Evolutionary conservation across 2,888 invertebrate species (phyloP), one percentile per base, ranked within the genome.

Genomic region (Clostera curtula): DNA sequence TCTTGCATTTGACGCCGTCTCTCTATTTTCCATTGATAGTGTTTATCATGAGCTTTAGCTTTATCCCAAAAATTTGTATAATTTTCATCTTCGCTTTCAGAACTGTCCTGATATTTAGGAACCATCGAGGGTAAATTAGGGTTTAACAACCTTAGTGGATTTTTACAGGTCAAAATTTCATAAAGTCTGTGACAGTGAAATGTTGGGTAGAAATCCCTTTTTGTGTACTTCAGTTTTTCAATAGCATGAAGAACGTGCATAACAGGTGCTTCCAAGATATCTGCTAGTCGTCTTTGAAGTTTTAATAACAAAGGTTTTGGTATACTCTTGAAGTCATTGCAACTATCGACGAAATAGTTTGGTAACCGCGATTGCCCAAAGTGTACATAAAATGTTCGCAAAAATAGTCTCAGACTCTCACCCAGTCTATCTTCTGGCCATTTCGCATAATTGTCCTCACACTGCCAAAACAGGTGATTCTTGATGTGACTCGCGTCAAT

Each of bases 351-450:
- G 59, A 94, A 95, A 56, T 90, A 95, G 66, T 93, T 91, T 2
- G 86, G 86, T 27, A 93, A 74, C 20, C 84, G 73, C 23, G 87
- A 85, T 35, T 84, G 85, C 8, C 87, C 86, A 41, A 94, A 83
- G 25, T 86, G 76, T 1, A 79, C 59, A 49, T 89, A 90, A 33
- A 94, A 86, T 7, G 85, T 85, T 24, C 83, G 72, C 4, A 94
- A 72, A 39, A 93, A 86, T 5, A 85, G 63, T 23, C 88, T 62
- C 7, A 93, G 55, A 12, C 88, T 87, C 53, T 88, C 88, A 2
- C 93, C 94, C 2, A 92, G 73, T 25, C 89, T 84, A 55, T 91
- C 89, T 56, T 92, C 91, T 0, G 90, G 88, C 92, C 93, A 93
- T 33, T 85, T 87, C 1, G 86, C 85, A 43, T 86, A 89, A 46